A percentile compares a stretch with the other conserved stretches of the same genome.
These are phyloP conservation scores for Lepidocolaptes lacrymiger DNA, from an alignment of 2,797 vertebrate genomes.

Conservation along the genomic window DNA sequence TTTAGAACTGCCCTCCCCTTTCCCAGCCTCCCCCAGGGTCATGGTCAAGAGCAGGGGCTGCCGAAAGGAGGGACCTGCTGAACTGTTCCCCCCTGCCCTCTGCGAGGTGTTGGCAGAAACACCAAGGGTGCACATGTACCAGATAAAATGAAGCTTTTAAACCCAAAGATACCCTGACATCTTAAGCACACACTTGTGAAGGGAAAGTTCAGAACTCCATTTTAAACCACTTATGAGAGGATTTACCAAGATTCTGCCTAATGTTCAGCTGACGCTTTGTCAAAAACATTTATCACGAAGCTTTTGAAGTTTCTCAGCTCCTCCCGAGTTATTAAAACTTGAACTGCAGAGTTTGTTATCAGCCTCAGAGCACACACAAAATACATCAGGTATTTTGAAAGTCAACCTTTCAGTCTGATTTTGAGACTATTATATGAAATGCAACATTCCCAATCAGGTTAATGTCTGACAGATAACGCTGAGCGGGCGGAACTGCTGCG, in stretches of 20 bases:
- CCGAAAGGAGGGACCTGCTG: not conserved
- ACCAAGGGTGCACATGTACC: not conserved
- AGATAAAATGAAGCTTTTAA: conserved; percentile 64
- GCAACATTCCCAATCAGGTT: conserved; percentile 58
- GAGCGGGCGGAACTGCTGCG: not conserved
- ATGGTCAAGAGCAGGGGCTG: not conserved
- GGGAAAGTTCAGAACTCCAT: conserved; percentile 75
- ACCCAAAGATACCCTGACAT: conserved; percentile 67
- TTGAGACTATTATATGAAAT: conserved; percentile 49
- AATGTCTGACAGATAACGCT: conserved; percentile 38
- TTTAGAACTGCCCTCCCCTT: not conserved
- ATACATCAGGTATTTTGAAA: conserved; percentile 61
- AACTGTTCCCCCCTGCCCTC: not conserved
- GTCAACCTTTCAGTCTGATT: conserved; percentile 62
- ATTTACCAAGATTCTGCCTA: conserved; percentile 79
- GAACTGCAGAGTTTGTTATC: conserved; percentile 76
- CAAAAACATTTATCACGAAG: conserved; percentile 75
- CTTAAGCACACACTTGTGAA: conserved; percentile 53
- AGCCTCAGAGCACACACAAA: conserved; percentile 63
- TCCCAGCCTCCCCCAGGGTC: accelerated
- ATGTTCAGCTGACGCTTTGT: conserved; percentile 78
- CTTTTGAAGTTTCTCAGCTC: conserved; percentile 79
- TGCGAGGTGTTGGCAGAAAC: not conserved
- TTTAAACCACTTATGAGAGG: conserved; percentile 81
- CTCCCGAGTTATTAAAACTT: conserved; percentile 73